phyloP scores from a whole-genome alignment of 2,113 vertebrate genomes.

The Calidris pygmaea region DNA sequence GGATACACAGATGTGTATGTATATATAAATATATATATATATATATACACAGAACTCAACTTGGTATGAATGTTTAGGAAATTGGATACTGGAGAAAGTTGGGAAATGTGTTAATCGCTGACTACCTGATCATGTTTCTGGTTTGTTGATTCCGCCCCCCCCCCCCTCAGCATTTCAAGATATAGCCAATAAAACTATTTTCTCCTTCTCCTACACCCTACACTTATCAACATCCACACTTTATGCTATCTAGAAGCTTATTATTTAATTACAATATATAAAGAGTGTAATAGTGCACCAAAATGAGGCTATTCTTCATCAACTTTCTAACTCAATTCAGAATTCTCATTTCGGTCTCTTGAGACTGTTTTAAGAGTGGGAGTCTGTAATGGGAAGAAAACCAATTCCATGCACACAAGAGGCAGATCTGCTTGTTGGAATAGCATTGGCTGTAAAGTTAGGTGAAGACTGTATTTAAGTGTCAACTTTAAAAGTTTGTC shows the following conservation, averaged over 20 bases:
- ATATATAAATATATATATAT: too few relatives aligned
- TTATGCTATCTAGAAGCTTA: background rate
- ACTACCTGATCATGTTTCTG: background rate
- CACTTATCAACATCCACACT: accelerated
- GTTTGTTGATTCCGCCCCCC: too few relatives aligned
- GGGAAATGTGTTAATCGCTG: background rate
- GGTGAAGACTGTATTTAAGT: background rate
- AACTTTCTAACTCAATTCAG: background rate
- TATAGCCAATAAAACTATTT: background rate
- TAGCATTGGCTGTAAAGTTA: background rate
- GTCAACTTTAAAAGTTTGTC: background rate
- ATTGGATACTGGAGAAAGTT: background rate
- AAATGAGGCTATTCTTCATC: background rate
- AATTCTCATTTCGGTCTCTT: background rate
- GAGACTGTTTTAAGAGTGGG: background rate
- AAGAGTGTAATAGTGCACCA: background rate
- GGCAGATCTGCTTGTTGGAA: background rate
- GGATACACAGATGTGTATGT: background rate
- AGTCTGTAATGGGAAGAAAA: background rate
- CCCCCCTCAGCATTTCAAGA: background rate
- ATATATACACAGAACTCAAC: background rate
- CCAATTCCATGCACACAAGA: background rate
- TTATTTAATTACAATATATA: background rate
- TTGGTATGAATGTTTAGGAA: background rate
- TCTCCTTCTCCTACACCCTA: background rate